Percentiles rank a stretch among this genome's conserved stretches.
Evolutionary conservation across 2,797 vertebrate species (phyloP).

Genomic region (Thaleichthys pacificus): DNA sequence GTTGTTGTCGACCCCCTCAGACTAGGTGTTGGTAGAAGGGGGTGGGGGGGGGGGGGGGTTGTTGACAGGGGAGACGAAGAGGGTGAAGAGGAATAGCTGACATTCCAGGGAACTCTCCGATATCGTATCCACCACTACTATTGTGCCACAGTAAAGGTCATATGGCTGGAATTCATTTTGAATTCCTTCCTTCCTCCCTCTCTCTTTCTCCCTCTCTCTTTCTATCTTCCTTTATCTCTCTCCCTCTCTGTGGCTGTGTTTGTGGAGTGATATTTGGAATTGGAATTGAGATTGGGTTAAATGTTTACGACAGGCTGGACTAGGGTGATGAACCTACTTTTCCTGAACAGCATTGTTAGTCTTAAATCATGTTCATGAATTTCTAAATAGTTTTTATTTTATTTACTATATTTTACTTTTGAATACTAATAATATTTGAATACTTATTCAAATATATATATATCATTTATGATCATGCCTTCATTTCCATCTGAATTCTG

Average conservation of each 20-base stretch:
- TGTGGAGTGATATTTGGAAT: conserved; percentile 15
- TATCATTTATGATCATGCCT: too few relatives aligned
- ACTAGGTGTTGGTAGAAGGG: not conserved
- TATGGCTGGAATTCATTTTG: not conserved
- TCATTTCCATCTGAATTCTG: too few relatives aligned
- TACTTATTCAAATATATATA: too few relatives aligned
- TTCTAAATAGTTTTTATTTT: too few relatives aligned
- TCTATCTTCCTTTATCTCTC: not conserved
- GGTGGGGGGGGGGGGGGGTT: not conserved
- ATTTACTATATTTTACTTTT: too few relatives aligned
- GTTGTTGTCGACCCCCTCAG: not conserved
- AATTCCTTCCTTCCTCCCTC: not conserved
- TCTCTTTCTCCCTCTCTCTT: not conserved
- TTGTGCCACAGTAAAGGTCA: too few relatives aligned
- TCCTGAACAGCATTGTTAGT: too few relatives aligned
- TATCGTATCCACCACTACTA: not conserved
- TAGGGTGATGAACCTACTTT: too few relatives aligned
- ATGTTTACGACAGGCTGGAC: too few relatives aligned
- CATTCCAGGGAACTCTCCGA: conserved; percentile 60
- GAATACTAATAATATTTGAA: too few relatives aligned
- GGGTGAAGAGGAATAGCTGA: conserved; percentile 47
- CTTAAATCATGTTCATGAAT: too few relatives aligned
- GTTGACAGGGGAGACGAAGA: conserved; percentile 49
- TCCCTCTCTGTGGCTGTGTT: not conserved
- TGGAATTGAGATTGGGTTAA: not conserved